These are phyloP conservation scores for Scrobipalpa atriplicella DNA, from an alignment of 2,888 invertebrate genomes.

Conservation along the genomic window DNA sequence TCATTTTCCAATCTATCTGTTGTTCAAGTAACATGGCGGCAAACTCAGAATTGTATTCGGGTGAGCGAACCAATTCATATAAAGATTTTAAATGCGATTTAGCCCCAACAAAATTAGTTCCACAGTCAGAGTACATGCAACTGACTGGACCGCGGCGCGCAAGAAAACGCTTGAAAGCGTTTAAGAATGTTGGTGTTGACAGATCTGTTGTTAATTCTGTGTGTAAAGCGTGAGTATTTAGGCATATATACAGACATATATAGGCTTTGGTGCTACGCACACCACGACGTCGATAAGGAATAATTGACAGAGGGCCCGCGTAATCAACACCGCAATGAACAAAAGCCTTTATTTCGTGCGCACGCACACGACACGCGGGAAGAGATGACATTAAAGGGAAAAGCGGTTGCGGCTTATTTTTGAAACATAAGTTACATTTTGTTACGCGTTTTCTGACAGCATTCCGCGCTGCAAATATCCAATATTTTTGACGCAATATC, in stretches of 20 bases:
- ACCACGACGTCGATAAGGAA: constrained; percentile 29
- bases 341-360: no score
- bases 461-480: constrained; percentile 24
- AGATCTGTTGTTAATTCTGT: constrained; percentile 34
- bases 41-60: neutral
- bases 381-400: no score
- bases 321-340: no score
- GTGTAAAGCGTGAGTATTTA: constrained; percentile 33
- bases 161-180: constrained; percentile 35
- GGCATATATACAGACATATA: constrained; percentile 31
- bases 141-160: constrained; percentile 35
- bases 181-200: constrained; percentile 31
- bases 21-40: neutral
- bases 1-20: constrained; percentile 25
- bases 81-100: neutral
- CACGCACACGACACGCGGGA: no score
- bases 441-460: no score
- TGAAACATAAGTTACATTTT: no score
- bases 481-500: constrained; percentile 28
- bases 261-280: constrained; percentile 28
- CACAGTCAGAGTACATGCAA: constrained; percentile 30
- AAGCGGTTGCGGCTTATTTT: no score
- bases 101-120: constrained; percentile 31
- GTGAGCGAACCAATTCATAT: neutral
- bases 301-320: no score